A percentile compares a stretch with the other conserved stretches of the same genome.
These are phyloP conservation scores for human DNA, from an alignment of 2,113 vertebrate genomes.

Conservation along the genomic window DNA sequence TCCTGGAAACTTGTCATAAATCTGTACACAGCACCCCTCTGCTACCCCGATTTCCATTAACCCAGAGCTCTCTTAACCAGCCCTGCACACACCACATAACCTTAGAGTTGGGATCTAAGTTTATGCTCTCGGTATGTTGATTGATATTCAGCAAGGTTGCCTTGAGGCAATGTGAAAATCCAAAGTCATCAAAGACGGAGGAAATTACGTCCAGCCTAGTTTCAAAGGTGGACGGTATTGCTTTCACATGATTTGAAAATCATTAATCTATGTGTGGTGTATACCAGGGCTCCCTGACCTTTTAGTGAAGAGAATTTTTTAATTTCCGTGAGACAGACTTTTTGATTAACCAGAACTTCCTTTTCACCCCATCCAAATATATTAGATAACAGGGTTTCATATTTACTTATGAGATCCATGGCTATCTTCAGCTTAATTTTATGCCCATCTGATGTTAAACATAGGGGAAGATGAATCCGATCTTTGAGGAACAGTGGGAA, in stretches of 20 bases:
- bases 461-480: constrained; percentile 17
- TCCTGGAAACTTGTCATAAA: constrained; percentile 74
- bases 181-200: constrained; percentile 75
- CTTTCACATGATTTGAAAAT: constrained; percentile 74
- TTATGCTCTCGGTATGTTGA: constrained; percentile 31
- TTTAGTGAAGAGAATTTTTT: constrained; percentile 72
- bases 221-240: constrained; percentile 76
- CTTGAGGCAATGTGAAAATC: constrained; percentile 69
- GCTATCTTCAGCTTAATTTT: constrained; percentile 54
- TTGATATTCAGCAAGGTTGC: constrained; percentile 68
- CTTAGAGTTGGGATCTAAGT: constrained; percentile 35
- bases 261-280: constrained; percentile 72
- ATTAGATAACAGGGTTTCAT: constrained; percentile 72
- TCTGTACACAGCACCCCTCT: not conserved
- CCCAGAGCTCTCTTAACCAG: constrained; percentile 46
- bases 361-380: constrained; percentile 16
- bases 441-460: constrained; percentile 52
- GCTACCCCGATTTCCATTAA: constrained; percentile 65
- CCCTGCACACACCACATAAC: not conserved
- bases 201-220: constrained; percentile 76
- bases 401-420: constrained; percentile 58
- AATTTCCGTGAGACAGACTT: constrained; percentile 73
- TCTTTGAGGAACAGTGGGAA: constrained; percentile 18
- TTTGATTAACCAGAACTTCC: constrained; percentile 73
- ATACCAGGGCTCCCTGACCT: constrained; percentile 73